Conservation (phyloP, 2,797 vertebrate species). For the Crocidura indochinensis region DNA sequence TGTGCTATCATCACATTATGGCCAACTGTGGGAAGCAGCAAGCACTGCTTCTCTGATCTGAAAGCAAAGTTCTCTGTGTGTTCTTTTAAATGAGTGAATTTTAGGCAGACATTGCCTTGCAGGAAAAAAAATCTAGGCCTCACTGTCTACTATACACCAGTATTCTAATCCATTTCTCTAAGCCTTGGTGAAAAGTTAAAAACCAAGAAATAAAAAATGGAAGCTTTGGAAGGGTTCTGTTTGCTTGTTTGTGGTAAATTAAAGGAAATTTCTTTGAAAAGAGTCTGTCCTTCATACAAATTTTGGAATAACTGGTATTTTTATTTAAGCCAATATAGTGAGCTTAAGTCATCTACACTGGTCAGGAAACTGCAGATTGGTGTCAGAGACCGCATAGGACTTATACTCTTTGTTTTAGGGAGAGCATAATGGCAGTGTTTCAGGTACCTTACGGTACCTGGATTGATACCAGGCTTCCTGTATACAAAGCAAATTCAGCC, state of each 20-base stretch:
- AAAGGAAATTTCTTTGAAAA: conserved; percentile 27
- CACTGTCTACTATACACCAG: not conserved
- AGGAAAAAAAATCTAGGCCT: not conserved
- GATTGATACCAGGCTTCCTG: too few species aligned
- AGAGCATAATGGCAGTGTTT: too few species aligned
- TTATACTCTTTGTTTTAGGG: not conserved
- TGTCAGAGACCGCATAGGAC: too few species aligned
- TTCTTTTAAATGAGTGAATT: not conserved
- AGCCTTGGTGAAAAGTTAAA: not conserved
- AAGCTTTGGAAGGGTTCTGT: not conserved
- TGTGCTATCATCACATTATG: too few species aligned
- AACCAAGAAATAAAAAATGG: not conserved
- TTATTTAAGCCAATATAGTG: not conserved
- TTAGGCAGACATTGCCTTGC: not conserved
- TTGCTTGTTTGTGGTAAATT: not conserved
- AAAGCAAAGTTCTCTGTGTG: too few species aligned
- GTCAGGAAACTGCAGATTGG: too few species aligned
- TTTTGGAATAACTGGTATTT: not conserved
- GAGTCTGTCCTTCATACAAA: not conserved
- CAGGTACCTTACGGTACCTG: too few species aligned
- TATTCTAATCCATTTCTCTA: not conserved
- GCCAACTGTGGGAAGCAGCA: too few species aligned
- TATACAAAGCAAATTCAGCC: too few species aligned
- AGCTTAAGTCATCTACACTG: not conserved
- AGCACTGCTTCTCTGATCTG: not conserved